Conservation (phyloP, 2,797 vertebrate genomes). For the Aulostomus chinensis region DNA sequence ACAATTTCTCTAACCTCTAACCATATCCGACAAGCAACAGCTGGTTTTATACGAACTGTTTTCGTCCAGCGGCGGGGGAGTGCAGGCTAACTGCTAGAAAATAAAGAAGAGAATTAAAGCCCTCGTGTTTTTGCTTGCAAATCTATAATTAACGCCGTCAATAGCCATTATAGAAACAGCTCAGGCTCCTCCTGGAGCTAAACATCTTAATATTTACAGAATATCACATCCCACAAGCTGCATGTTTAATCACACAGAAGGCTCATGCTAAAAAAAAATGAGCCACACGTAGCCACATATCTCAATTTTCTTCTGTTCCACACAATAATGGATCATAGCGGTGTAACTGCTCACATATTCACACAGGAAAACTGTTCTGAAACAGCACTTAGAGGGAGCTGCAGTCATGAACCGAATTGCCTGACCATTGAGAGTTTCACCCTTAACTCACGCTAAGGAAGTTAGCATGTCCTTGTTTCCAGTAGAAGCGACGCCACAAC, state of each 20-base stretch:
- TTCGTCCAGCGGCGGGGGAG: constrained; percentile 22
- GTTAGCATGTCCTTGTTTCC: too few species aligned
- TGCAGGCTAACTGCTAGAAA: constrained; percentile 40
- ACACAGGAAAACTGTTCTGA: too few species aligned
- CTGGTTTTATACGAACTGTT: constrained; percentile 27
- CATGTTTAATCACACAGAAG: not conserved
- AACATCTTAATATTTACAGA: constrained; percentile 18
- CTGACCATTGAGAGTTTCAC: too few species aligned
- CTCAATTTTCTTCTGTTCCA: too few species aligned
- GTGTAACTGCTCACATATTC: too few species aligned
- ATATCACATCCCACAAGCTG: not conserved
- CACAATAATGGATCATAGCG: too few species aligned
- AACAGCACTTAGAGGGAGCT: too few species aligned
- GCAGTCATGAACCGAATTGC: too few species aligned
- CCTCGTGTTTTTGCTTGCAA: constrained; percentile 50
- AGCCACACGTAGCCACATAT: too few species aligned
- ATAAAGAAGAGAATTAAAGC: constrained; percentile 58
- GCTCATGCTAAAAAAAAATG: too few species aligned
- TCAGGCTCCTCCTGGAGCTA: constrained; percentile 4
- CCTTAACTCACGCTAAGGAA: too few species aligned
- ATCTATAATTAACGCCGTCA: constrained; percentile 64
- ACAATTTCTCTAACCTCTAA: constrained; percentile 32
- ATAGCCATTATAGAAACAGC: constrained; percentile 54
- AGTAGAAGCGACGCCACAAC: too few species aligned
- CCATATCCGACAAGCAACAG: constrained; percentile 43